Conservation (phyloP, 2,113 vertebrate genomes). For the Festucalex cinctus region DNA sequence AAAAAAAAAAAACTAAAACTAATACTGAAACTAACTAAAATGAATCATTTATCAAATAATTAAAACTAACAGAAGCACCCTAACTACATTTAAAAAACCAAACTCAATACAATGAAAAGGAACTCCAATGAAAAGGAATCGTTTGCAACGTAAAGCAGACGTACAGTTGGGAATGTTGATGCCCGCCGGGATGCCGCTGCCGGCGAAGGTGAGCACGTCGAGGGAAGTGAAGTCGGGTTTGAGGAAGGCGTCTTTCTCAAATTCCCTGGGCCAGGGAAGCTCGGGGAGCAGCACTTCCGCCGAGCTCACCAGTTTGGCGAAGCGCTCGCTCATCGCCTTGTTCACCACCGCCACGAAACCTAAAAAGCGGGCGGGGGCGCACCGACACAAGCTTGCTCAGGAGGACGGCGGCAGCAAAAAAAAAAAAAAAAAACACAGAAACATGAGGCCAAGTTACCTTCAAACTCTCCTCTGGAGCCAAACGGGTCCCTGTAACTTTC, state of each 20-base stretch:
- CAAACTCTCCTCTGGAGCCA: slow-evolving; percentile 90
- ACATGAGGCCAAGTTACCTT: slow-evolving; percentile 69
- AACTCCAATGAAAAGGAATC: too few relatives aligned
- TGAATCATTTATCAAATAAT: too few relatives aligned
- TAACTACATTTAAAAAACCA: too few relatives aligned
- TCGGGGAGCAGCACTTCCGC: slow-evolving; percentile 82
- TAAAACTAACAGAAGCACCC: too few relatives aligned
- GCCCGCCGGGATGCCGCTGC: slow-evolving; percentile 88
- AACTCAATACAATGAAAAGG: too few relatives aligned
- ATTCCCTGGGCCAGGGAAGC: slow-evolving; percentile 84
- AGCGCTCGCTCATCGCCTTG: slow-evolving; percentile 89
- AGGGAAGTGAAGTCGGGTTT: slow-evolving; percentile 90
- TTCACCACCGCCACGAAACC: slow-evolving; percentile 91
- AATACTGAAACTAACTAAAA: too few relatives aligned
- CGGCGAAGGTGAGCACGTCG: slow-evolving; percentile 87
- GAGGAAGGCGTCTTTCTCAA: slow-evolving; percentile 88
- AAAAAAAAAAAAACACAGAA: background rate
- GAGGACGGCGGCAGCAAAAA: background rate
- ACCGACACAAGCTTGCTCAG: too few relatives aligned
- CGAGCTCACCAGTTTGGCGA: slow-evolving; percentile 79
- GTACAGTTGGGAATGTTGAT: slow-evolving; percentile 93
- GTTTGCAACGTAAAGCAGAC: too few relatives aligned
- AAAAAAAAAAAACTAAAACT: too few relatives aligned
- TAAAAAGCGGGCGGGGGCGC: too few relatives aligned
- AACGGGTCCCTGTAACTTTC: slow-evolving; percentile 93